Evolutionary conservation across 2,888 invertebrate species (phyloP).

Genomic region (Sesamia inferens): DNA sequence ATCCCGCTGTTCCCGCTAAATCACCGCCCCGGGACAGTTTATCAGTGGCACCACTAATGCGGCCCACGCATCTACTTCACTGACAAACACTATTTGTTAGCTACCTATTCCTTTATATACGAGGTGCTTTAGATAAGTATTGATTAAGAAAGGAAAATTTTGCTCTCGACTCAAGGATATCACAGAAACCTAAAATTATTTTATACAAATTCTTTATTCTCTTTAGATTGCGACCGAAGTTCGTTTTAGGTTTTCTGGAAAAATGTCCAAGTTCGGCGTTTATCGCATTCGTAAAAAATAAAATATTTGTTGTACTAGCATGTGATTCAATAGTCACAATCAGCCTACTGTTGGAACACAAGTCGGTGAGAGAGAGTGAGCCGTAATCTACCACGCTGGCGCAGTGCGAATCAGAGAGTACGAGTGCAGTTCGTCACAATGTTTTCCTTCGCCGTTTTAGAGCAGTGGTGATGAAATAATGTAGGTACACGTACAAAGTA

Average conservation of each 20-base stretch:
- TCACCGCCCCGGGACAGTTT: conserved; percentile 63
- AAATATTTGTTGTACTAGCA: neutral
- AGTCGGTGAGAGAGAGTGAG: too few relatives aligned
- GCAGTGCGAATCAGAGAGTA: too few relatives aligned
- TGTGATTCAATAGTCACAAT: neutral
- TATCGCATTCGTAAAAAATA: neutral
- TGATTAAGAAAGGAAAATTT: neutral
- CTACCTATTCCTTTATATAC: conserved; percentile 1
- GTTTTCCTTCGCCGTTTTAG: too few relatives aligned
- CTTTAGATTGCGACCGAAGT: neutral
- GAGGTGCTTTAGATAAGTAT: neutral
- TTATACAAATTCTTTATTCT: neutral
- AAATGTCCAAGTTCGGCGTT: neutral
- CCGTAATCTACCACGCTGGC: too few relatives aligned
- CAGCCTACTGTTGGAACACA: too few relatives aligned
- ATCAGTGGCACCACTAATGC: conserved; percentile 61
- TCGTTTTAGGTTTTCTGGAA: neutral
- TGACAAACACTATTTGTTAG: conserved; percentile 45
- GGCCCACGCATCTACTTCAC: conserved; percentile 41
- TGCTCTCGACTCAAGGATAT: neutral
- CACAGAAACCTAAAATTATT: neutral
- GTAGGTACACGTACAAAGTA: too few relatives aligned
- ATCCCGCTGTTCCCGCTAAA: conserved; percentile 55
- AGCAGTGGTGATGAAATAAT: too few relatives aligned
- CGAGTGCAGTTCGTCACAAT: too few relatives aligned